Evolutionary conservation across 2,888 invertebrate species (phyloP).

Genomic region (Spodoptera exigua): DNA sequence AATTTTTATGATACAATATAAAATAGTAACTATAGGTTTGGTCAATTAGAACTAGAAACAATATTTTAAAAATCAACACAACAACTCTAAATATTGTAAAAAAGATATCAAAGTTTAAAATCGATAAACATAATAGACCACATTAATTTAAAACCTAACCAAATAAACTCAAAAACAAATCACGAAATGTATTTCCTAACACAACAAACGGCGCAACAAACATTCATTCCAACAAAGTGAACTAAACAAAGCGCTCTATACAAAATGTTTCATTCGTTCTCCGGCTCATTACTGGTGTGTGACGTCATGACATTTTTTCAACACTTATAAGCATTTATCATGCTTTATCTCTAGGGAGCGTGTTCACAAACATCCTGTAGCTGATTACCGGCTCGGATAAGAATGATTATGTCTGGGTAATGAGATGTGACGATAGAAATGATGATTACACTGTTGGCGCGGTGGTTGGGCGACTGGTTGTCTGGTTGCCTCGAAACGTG

Average conservation of each 20-base stretch:
- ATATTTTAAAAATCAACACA: no score
- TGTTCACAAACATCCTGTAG: constrained; percentile 57
- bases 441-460: no score
- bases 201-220: constrained; percentile 31
- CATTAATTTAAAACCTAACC: constrained; percentile 9
- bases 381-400: constrained; percentile 56
- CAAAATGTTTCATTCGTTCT: constrained; percentile 40
- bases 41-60: no score
- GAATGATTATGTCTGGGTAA: constrained; percentile 56
- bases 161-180: constrained; percentile 36
- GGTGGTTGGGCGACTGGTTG: no score
- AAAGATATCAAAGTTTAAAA: no score
- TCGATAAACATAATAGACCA: not conserved
- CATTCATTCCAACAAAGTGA: constrained; percentile 18
- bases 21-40: no score
- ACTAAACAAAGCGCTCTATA: constrained; percentile 39
- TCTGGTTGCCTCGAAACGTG: no score
- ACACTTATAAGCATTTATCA: constrained; percentile 64
- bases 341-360: constrained; percentile 55
- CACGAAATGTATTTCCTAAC: constrained; percentile 9
- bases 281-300: constrained; percentile 62
- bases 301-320: constrained; percentile 57
- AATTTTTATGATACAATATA: no score
- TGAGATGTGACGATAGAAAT: constrained; percentile 50
- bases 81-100: no score